Percentiles rank a stretch among this genome's conserved stretches.
These are phyloP conservation scores for Amblyjoppa proteus DNA, from an alignment of 2,888 invertebrate species.

Conservation along the genomic window DNA sequence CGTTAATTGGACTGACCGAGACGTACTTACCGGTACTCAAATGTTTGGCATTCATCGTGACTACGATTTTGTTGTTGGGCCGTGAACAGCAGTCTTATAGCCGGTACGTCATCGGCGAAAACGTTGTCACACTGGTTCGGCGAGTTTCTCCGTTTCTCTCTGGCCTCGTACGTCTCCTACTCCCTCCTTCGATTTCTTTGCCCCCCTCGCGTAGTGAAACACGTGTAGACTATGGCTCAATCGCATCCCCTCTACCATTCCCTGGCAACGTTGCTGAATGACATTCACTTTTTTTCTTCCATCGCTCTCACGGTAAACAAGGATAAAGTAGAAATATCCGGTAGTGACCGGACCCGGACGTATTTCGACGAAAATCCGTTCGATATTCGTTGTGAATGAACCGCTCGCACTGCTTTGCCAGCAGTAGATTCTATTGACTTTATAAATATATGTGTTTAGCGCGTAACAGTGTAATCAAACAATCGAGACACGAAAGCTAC, in stretches of 20 bases:
- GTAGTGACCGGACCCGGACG: background rate
- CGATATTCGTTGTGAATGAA: background rate
- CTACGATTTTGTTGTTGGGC: conserved; percentile 3
- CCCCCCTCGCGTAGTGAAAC: background rate
- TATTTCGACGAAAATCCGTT: background rate
- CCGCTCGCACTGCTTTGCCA: conserved; percentile 14
- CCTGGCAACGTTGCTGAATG: conserved; percentile 18
- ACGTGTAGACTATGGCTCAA: conserved; percentile 11
- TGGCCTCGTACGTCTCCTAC: background rate
- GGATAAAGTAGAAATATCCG: background rate
- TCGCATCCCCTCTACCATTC: conserved; percentile 19
- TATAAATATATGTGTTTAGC: background rate
- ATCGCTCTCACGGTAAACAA: background rate
- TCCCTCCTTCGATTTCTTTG: conserved; percentile 3
- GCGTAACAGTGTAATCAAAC: background rate
- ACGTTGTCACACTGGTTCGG: conserved; percentile 47
- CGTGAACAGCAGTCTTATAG: conserved; percentile 11
- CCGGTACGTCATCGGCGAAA: conserved; percentile 61
- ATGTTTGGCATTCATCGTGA: conserved; percentile 76
- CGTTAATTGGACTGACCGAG: background rate
- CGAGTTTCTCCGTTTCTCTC: conserved; percentile 33
- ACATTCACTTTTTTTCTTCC: conserved; percentile 1
- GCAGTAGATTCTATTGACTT: background rate
- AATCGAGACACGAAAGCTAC: background rate
- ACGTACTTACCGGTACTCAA: conserved; percentile 74